Evolutionary conservation across 2,113 vertebrate genomes (phyloP), one percentile per base, ranked within the genome.

Genomic region (Zapus hudsonius): DNA sequence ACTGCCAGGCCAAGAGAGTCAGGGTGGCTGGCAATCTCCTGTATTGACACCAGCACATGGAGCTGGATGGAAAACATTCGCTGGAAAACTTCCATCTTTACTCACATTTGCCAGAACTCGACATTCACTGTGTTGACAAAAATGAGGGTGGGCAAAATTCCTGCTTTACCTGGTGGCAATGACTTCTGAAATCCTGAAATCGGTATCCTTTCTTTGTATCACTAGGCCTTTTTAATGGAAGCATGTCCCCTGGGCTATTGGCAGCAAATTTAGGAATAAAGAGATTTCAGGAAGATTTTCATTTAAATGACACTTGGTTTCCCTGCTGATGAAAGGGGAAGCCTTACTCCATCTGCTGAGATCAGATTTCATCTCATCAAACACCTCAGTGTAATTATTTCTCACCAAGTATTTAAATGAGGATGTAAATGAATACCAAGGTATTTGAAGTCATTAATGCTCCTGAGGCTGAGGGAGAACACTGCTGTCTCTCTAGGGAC

Each of bases 301-400:
- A 97, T 97, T 97, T 97, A 97, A 97, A 97, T 97, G 97, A 97
- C 97, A 97, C 95, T 96, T 88, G 93, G 96, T 96, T 96, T 96
- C 89, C 95, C 95, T n/a, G 87, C 95, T 96, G 97, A 97, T 96
- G 94, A 96, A 94, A 97, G 95, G 84, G 87, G 94, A 96, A 94
- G 94, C 92, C 87, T 95, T 94, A 25, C 84, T 96, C 97, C 97
- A 97, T 97, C 97, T 97, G 97, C 94, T 96, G 93, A 97, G 97
- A 97, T 97, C 96, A 96, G 84, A 96, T 90, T 95, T 97, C 96
- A 97, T 97, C 95, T 97, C 96, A 96, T 96, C 97, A 97, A 97
- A 97, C 95, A 96, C 94, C 96, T 88, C 96, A 42, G 95, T 89
- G 89, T 97, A 96, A 97, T 97, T 96, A 97, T 96, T 96, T 95